Percentiles rank a stretch among this genome's conserved stretches.
phyloP scores from a whole-genome alignment of 2,888 invertebrate genomes.

The Cephonodes hylas region DNA sequence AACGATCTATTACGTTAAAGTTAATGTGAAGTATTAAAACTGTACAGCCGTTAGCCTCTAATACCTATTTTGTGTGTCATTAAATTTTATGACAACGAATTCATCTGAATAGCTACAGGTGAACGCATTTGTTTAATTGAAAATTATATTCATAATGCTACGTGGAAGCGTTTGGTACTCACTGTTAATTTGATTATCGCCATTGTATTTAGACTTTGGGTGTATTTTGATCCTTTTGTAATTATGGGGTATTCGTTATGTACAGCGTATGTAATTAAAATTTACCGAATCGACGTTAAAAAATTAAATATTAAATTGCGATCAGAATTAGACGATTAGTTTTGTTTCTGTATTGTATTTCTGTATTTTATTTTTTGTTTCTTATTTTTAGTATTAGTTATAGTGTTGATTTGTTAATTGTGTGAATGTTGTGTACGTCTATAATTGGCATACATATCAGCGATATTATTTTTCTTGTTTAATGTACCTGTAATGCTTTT shows the following conservation, averaged over 20 bases:
- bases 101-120: background rate
- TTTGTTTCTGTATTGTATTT: too few relatives aligned
- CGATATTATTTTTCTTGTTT: too few relatives aligned
- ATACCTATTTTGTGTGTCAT: slow-evolving; percentile 3
- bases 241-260: background rate
- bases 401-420: too few relatives aligned
- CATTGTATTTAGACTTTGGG: background rate
- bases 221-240: background rate
- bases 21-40: slow-evolving; percentile 22
- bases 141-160: background rate
- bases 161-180: background rate
- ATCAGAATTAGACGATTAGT: too few relatives aligned
- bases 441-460: too few relatives aligned
- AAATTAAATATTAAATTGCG: too few relatives aligned
- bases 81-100: background rate
- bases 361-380: too few relatives aligned
- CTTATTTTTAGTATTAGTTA: too few relatives aligned
- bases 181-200: background rate
- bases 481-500: too few relatives aligned
- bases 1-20: slow-evolving; percentile 23
- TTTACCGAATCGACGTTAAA: background rate
- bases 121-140: background rate
- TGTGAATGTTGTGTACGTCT: too few relatives aligned
- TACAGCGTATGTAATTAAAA: background rate
- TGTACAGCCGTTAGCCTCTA: slow-evolving; percentile 15